Percentiles rank a stretch among this genome's conserved stretches.
phyloP scores from a whole-genome alignment of 2,888 invertebrate species.

The Hemicrepidius hirtus region DNA sequence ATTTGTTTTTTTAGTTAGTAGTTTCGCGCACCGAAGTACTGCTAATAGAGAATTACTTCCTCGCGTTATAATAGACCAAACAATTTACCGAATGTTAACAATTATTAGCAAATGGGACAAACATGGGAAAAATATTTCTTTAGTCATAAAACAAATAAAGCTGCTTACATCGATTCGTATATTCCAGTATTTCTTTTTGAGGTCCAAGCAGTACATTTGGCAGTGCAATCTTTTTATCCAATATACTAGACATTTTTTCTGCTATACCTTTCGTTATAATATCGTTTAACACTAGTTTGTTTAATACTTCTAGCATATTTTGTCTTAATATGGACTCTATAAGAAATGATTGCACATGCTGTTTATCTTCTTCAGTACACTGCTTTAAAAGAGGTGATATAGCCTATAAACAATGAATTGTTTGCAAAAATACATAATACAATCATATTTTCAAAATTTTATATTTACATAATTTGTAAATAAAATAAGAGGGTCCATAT shows the following conservation, averaged over 20 bases:
- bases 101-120: no score
- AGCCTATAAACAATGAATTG: conserved; percentile 64
- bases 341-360: conserved; percentile 69
- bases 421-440: no score
- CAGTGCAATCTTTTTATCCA: conserved; percentile 5
- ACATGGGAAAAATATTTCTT: no score
- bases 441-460: no score
- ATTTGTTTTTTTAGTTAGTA: no score
- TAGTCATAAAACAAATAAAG: background rate
- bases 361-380: conserved; percentile 64
- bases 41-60: no score
- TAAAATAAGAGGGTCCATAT: no score
- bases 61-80: no score
- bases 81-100: no score
- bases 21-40: no score
- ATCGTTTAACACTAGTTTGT: conserved; percentile 67
- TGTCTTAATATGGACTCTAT: conserved; percentile 69
- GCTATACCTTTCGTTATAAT: conserved; percentile 44
- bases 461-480: no score
- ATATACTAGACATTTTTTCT: background rate
- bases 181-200: conserved; percentile 69
- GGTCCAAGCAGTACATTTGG: conserved; percentile 45
- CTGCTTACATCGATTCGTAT: conserved; percentile 50
- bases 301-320: conserved; percentile 64
- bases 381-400: conserved; percentile 67